phyloP scores from a whole-genome alignment of 2,888 invertebrate genomes.

The Anthrax anthrax region DNA sequence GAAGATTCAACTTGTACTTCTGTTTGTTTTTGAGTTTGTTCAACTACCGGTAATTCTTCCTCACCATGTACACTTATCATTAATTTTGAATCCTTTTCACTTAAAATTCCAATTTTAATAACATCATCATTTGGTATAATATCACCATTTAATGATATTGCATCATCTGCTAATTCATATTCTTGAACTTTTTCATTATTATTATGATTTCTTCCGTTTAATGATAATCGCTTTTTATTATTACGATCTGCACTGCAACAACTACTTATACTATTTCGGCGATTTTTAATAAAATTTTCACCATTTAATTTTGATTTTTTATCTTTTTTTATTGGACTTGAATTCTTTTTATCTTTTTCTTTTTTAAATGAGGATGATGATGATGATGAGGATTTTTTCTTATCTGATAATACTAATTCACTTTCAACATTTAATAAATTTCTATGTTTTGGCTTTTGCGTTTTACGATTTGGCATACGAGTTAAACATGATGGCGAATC shows the following conservation, averaged over 20 bases:
- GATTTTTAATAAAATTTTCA: not conserved
- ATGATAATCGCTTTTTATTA: conserved; percentile 12
- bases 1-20: not conserved
- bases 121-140: conserved; percentile 17
- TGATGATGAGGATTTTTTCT: conserved; percentile 13
- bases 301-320: conserved; percentile 6
- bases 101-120: conserved; percentile 37
- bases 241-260: not conserved
- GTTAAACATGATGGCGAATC: conserved; percentile 40
- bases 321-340: conserved; percentile 10
- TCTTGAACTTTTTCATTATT: conserved; percentile 26
- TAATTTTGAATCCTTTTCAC: conserved; percentile 34
- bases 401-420: conserved; percentile 25
- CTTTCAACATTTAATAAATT: conserved; percentile 31
- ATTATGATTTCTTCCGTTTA: conserved; percentile 17
- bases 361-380: conserved; percentile 3
- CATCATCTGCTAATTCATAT: conserved; percentile 44
- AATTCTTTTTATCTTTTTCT: conserved; percentile 7
- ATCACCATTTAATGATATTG: conserved; percentile 33
- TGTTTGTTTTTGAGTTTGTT: conserved; percentile 30
- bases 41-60: conserved; percentile 52
- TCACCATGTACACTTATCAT: conserved; percentile 48
- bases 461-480: conserved; percentile 29
- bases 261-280: not conserved
- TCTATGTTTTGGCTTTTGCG: conserved; percentile 25